phyloP scores from a whole-genome alignment of 2,113 vertebrate species.

The Myocastor coypus region DNA sequence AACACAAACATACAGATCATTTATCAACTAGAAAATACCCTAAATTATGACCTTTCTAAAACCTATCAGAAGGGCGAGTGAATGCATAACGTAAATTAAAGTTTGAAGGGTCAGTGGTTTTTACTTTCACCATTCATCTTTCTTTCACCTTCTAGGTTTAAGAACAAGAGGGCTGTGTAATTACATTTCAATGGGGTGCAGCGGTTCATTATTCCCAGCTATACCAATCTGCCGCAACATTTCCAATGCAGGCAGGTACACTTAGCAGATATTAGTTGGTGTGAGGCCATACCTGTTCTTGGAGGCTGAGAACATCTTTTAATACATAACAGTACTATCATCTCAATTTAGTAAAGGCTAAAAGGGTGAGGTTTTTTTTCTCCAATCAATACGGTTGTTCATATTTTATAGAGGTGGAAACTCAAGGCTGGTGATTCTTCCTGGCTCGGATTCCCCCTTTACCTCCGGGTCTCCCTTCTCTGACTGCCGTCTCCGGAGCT shows the following conservation, averaged over 20 bases:
- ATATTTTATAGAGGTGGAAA: constrained; percentile 81
- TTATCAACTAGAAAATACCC: constrained; percentile 99
- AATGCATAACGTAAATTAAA: constrained; percentile 98
- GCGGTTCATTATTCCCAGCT: constrained; percentile 97
- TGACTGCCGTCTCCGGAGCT: constrained; percentile 40
- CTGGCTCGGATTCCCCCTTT: constrained; percentile 57
- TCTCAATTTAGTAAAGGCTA: constrained; percentile 87
- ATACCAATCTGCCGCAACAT: constrained; percentile 94
- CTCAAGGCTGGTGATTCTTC: constrained; percentile 65
- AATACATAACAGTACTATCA: constrained; percentile 85
- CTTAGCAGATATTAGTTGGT: constrained; percentile 88
- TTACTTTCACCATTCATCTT: constrained; percentile 99
- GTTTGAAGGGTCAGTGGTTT: constrained; percentile 99
- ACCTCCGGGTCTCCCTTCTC: constrained; percentile 62
- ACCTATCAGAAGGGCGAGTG: constrained; percentile 94
- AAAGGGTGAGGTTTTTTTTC: constrained; percentile 59
- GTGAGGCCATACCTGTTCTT: constrained; percentile 86
- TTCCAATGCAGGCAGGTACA: constrained; percentile 94
- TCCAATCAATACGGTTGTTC: constrained; percentile 83
- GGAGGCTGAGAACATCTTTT: constrained; percentile 84
- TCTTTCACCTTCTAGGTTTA: constrained; percentile 95
- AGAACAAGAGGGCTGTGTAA: constrained; percentile 98
- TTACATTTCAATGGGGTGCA: constrained; percentile 98
- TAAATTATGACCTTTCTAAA: constrained; percentile 99
- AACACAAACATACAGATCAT: constrained; percentile 98